Evolutionary conservation across 2,888 invertebrate genomes (phyloP), one percentile per base, ranked within the genome.

Genomic region (Volucella zonaria): DNA sequence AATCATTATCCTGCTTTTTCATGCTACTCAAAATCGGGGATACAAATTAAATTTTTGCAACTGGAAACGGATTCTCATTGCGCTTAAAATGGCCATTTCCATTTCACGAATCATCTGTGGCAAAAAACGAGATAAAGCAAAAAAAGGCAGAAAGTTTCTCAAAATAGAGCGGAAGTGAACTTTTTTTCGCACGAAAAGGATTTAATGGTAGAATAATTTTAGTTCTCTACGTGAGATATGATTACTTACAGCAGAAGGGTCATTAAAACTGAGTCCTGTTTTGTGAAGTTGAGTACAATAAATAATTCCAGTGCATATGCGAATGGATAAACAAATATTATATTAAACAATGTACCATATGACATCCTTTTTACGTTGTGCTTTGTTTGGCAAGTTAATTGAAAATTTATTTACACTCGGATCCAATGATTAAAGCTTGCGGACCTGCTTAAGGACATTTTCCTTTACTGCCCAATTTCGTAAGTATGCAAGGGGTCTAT

Each of bases 1-100:
- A 56, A 66, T 59, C 15, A 59, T 78, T 76, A 70, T 59, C 58
- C 42, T 58, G 43, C 14, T 51, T 77, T 56, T 62, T 47, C 40
- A 45, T 61, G n/a, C 18, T 18, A 56, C 18, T 38, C 47, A 18
- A 64, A 47, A 81, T 49, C 49, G 38, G 38, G 49, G 49, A 68
- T 68, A 47, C 49, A 58, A 64, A 56, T 58, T 14, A 14, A 51
- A 1, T 8, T 15, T 73, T 58, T 62, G 15, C 11, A 68, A 18
- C 38, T n/a, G 52, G 68, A 56, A 54, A 62, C 51, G 49, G 42
- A 59, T 82, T 56, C 66, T 43, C 14, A 56, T 62, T 68, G 23
- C 23, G 47, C 67, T 76, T 45, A 59, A 52, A 82, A 77, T 82
- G 77, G 81, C 71, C 81, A 61, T 66, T 71, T 82, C 64, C 59